Percentiles rank a stretch among this genome's conserved stretches.
phyloP scores from a whole-genome alignment of 2,113 vertebrate species.

The Corythoichthys haematopterus region DNA sequence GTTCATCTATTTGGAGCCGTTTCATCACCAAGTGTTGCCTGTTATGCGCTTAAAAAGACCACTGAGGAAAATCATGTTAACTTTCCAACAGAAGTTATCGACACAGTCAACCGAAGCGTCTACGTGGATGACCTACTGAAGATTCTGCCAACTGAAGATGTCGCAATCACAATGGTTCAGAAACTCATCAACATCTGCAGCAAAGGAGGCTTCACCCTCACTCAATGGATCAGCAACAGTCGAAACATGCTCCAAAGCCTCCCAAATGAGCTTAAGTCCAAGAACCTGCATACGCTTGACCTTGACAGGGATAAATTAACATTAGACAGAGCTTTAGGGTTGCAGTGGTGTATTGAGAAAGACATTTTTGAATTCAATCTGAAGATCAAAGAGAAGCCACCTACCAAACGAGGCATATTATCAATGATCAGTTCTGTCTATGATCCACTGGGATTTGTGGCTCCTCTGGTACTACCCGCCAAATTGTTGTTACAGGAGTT shows the following conservation, averaged over 20 bases:
- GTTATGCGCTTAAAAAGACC: background rate
- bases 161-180: slow-evolving; percentile 7
- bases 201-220: slow-evolving; percentile 17
- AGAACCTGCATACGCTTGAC: slow-evolving; percentile 1
- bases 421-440: slow-evolving; percentile 15
- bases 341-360: slow-evolving; percentile 17
- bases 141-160: slow-evolving; percentile 10
- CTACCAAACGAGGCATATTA: background rate
- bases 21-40: background rate
- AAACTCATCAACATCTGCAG: slow-evolving; percentile 9
- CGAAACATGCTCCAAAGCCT: slow-evolving; percentile 1
- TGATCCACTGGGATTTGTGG: background rate
- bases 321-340: background rate
- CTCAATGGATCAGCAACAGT: slow-evolving; percentile 15
- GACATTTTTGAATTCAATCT: slow-evolving; percentile 18
- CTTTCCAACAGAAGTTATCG: background rate
- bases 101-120: slow-evolving; percentile 12
- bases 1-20: too few relatives aligned
- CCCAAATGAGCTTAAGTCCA: slow-evolving; percentile 5
- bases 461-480: slow-evolving; percentile 1
- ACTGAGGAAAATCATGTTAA: background rate
- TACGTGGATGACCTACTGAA: slow-evolving; percentile 26
- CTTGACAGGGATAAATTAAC: slow-evolving; percentile 15
- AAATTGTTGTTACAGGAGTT: slow-evolving; percentile 29
- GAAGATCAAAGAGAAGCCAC: background rate